Conservation (phyloP, 2,888 invertebrate genomes). For the Cephus spinipes region DNA sequence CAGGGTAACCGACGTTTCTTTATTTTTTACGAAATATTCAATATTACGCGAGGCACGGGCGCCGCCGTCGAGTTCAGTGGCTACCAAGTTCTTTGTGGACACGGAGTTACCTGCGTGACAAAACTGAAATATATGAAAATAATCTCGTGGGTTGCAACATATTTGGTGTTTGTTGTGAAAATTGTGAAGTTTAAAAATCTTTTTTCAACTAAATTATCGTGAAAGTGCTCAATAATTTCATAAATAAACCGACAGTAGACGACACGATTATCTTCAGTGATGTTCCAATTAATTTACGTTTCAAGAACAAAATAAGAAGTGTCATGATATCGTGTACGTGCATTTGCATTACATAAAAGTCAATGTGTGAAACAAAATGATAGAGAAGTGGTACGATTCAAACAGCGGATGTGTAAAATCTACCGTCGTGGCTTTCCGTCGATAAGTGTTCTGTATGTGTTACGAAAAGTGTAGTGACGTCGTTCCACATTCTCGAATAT, state of each 20-base stretch:
- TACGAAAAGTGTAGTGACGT: background rate
- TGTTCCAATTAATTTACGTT: background rate
- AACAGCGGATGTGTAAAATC: background rate
- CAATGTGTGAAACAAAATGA: background rate
- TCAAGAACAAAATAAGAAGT: background rate
- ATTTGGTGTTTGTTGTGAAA: background rate
- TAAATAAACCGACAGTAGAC: background rate
- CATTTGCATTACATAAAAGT: background rate
- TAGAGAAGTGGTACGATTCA: background rate
- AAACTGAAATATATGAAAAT: background rate
- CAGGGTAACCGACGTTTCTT: background rate
- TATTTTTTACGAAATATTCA: conserved; percentile 19
- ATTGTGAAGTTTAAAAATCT: background rate
- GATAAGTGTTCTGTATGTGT: background rate
- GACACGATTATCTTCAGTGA: background rate
- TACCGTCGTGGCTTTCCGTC: background rate
- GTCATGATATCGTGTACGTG: background rate
- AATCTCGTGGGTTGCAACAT: background rate
- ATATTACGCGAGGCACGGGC: conserved; percentile 4
- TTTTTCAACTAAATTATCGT: background rate
- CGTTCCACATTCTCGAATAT: background rate
- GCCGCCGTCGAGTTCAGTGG: background rate
- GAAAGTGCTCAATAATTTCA: background rate
- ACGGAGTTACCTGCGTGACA: background rate
- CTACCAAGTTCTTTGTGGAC: background rate